phyloP scores from a whole-genome alignment of 2,797 vertebrate genomes.

The Carapus acus region DNA sequence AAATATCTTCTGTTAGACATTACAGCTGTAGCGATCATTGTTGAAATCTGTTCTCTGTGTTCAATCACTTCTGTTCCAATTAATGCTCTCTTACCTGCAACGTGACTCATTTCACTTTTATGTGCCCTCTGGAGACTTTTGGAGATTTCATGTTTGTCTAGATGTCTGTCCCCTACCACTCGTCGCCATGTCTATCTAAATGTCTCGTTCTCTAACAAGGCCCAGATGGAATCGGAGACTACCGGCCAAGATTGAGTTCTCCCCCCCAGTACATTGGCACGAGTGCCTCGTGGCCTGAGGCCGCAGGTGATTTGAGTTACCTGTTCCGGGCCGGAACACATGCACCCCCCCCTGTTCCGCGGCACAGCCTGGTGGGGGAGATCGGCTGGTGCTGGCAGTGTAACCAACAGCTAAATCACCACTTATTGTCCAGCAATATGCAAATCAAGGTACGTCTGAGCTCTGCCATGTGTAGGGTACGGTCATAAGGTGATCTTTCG shows the following conservation, averaged over 20 bases:
- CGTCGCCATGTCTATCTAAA: not conserved
- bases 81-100: no score
- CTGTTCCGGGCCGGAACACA: conserved; percentile 58
- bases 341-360: conserved; percentile 36
- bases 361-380: conserved; percentile 54
- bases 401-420: conserved; percentile 61
- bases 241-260: conserved; percentile 64
- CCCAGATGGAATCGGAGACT: conserved; percentile 70
- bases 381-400: conserved; percentile 70
- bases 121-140: not conserved
- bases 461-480: not conserved
- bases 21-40: no score
- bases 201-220: conserved; percentile 54
- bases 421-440: conserved; percentile 58
- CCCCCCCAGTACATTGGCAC: conserved; percentile 57
- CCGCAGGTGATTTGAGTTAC: conserved; percentile 67
- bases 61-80: no score
- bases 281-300: conserved; percentile 47
- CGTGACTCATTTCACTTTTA: no score
- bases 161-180: not conserved
- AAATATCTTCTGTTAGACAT: no score
- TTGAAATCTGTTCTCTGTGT: no score
- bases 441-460: conserved; percentile 70
- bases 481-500: conserved; percentile 20
- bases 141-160: not conserved